Conservation (phyloP, 2,797 vertebrate genomes). For the Lepilemur ruficaudatus region DNA sequence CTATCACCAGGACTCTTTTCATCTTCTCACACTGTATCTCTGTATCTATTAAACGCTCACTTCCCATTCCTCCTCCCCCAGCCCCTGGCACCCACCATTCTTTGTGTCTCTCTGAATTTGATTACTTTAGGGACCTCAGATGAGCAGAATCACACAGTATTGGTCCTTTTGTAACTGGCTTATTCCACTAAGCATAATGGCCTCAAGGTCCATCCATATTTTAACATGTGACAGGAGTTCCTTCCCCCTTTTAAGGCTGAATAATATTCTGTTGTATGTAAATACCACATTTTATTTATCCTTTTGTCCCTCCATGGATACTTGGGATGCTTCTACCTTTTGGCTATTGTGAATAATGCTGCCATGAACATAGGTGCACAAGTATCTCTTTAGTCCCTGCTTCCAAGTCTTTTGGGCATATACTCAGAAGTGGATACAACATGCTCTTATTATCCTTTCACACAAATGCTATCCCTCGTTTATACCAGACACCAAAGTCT, state of each 20-base stretch:
- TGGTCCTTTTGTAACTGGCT: background rate
- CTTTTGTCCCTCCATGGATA: background rate
- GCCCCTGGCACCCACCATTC: background rate
- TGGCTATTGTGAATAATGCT: background rate
- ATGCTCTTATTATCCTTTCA: background rate
- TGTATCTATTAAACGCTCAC: background rate
- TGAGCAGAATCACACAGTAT: background rate
- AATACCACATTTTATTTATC: background rate
- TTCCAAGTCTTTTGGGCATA: background rate
- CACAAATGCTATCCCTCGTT: background rate
- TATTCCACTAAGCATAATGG: background rate
- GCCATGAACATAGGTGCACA: background rate
- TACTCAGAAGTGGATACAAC: background rate
- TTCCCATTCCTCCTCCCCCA: no score
- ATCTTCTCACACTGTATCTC: background rate
- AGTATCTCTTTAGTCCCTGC: background rate
- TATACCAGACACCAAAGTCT: background rate
- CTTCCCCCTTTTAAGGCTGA: constrained; percentile 5
- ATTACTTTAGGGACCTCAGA: background rate
- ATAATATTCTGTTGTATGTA: background rate
- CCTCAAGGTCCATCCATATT: background rate
- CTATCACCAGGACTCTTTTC: background rate
- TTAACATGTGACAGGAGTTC: background rate
- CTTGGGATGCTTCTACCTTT: background rate
- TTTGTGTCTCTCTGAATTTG: background rate